phyloP scores from a whole-genome alignment of 2,797 vertebrate species.

The Microctenopoma stevenorrisi region DNA sequence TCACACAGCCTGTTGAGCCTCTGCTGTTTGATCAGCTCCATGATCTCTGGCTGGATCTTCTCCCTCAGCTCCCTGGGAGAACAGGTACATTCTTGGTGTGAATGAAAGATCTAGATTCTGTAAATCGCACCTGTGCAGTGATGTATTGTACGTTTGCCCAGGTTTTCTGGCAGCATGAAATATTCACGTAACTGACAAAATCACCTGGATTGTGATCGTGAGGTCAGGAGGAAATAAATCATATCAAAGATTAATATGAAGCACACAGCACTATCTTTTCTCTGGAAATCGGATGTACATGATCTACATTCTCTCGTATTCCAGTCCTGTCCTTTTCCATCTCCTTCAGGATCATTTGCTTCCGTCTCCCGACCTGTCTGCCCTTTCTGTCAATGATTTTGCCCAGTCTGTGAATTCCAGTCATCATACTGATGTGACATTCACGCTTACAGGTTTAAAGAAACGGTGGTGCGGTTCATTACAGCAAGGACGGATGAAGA shows the following conservation, averaged over 20 bases:
- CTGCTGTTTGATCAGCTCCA: constrained; percentile 99
- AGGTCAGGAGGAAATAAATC: constrained; percentile 22
- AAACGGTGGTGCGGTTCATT: constrained; percentile 36
- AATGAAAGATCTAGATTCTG: not conserved
- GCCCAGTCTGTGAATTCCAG: constrained; percentile 46
- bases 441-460: constrained; percentile 46
- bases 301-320: not conserved
- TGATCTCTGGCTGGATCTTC: constrained; percentile 99
- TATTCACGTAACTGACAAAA: constrained; percentile 21
- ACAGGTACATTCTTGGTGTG: not conserved
- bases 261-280: constrained; percentile 37
- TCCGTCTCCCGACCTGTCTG: constrained; percentile 30
- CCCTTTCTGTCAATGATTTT: constrained; percentile 21
- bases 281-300: constrained; percentile 1
- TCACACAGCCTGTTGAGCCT: constrained; percentile 98
- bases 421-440: constrained; percentile 59
- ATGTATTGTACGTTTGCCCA: not conserved
- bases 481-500: constrained; percentile 25
- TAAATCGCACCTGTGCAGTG: not conserved
- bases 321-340: not conserved
- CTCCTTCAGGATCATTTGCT: constrained; percentile 23
- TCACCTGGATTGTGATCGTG: constrained; percentile 10
- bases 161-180: constrained; percentile 6
- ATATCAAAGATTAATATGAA: constrained; percentile 31
- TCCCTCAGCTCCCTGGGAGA: constrained; percentile 94